phyloP scores from a whole-genome alignment of 2,888 invertebrate species.

The Shargacucullia verbasci region DNA sequence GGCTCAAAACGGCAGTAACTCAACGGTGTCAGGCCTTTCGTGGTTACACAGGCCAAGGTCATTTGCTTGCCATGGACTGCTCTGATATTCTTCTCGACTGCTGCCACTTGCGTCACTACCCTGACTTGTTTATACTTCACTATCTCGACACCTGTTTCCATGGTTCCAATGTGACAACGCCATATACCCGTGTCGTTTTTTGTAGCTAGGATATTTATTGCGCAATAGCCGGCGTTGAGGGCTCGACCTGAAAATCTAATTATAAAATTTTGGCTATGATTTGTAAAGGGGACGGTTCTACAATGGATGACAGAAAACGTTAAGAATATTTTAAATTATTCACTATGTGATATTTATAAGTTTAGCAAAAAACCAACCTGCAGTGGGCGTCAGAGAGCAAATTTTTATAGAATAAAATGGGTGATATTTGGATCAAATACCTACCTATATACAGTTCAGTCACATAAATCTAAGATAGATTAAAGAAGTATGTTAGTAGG shows the following conservation, averaged over 20 bases:
- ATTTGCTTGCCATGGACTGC: constrained; percentile 70
- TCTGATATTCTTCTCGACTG: constrained; percentile 69
- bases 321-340: too few relatives aligned
- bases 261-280: neutral
- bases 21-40: constrained; percentile 71
- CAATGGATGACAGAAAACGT: too few relatives aligned
- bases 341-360: too few relatives aligned
- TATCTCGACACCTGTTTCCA: constrained; percentile 69
- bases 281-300: too few relatives aligned
- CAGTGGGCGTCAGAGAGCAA: too few relatives aligned
- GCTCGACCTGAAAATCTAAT: constrained; percentile 75
- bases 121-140: constrained; percentile 73
- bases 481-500: too few relatives aligned
- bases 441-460: too few relatives aligned
- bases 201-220: constrained; percentile 69
- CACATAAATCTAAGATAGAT: too few relatives aligned
- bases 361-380: too few relatives aligned
- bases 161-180: constrained; percentile 84
- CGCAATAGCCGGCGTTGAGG: constrained; percentile 78
- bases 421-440: too few relatives aligned
- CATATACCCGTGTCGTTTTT: constrained; percentile 78
- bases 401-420: too few relatives aligned
- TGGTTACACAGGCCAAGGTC: constrained; percentile 79
- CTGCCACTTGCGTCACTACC: constrained; percentile 77
- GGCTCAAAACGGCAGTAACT: constrained; percentile 86